Conservation (phyloP, 37 sponge, comb jelly and placozoan species). For the Corticium candelabrum region DNA sequence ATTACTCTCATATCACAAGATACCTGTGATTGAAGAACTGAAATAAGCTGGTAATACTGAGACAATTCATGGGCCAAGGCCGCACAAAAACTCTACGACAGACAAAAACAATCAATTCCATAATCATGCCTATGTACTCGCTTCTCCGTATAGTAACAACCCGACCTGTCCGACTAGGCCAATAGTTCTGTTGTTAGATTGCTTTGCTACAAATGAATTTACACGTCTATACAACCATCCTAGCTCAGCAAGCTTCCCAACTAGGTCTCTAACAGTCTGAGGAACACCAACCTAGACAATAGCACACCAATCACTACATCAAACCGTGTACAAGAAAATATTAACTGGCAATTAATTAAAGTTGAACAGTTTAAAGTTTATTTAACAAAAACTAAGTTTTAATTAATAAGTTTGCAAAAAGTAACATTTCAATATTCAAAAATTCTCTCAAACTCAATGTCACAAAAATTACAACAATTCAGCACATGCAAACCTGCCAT, state of each 20-base stretch:
- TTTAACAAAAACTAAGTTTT: too few species aligned
- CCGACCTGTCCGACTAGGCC: slow-evolving; percentile 73
- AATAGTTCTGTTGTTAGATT: slow-evolving; percentile 25
- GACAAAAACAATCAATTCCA: background rate
- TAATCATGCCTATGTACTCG: background rate
- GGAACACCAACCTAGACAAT: slow-evolving; percentile 47
- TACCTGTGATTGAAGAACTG: slow-evolving; percentile 83
- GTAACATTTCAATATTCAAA: too few species aligned
- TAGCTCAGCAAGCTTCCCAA: slow-evolving; percentile 83
- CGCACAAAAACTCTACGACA: slow-evolving; percentile 76
- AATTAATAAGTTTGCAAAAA: too few species aligned
- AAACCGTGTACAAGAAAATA: too few species aligned
- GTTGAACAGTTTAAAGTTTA: too few species aligned
- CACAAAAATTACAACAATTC: too few species aligned
- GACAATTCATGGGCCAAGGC: slow-evolving; percentile 79
- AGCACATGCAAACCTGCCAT: too few species aligned
- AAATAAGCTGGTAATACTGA: slow-evolving; percentile 89
- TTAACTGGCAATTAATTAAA: too few species aligned
- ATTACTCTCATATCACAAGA: background rate
- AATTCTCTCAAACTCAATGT: too few species aligned
- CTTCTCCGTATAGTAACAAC: background rate
- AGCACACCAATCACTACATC: too few species aligned
- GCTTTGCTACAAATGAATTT: slow-evolving; percentile 38
- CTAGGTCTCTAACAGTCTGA: slow-evolving; percentile 40
- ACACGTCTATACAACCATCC: slow-evolving; percentile 86